Conservation (phyloP, 2,888 invertebrate genomes). For the Noctua janthina region DNA sequence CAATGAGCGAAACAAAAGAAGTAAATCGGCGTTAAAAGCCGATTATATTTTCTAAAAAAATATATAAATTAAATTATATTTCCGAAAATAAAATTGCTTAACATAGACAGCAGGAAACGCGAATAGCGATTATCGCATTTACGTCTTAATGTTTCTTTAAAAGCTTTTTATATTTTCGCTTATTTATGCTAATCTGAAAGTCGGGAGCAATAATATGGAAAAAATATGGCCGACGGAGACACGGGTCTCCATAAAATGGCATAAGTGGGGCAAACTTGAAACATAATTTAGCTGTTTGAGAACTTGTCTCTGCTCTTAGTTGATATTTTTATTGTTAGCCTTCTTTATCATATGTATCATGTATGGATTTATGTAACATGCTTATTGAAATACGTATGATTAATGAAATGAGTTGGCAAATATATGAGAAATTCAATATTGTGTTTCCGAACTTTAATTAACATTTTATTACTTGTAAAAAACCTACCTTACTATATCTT, state of each 20-base stretch:
- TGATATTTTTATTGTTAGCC: constrained; percentile 66
- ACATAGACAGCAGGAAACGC: constrained; percentile 70
- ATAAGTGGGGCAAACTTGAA: constrained; percentile 79
- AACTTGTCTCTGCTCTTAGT: constrained; percentile 70
- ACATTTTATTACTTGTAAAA: background rate
- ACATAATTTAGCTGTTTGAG: constrained; percentile 79
- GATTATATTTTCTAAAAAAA: constrained; percentile 43
- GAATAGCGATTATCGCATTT: constrained; percentile 74
- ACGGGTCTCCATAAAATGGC: constrained; percentile 78
- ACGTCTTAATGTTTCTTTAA: constrained; percentile 77
- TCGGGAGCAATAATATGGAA: constrained; percentile 78
- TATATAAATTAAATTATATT: constrained; percentile 61
- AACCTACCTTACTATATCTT: background rate
- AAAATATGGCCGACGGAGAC: constrained; percentile 77
- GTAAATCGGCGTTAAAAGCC: constrained; percentile 60
- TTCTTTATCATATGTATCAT: constrained; percentile 55
- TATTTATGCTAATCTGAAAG: constrained; percentile 81
- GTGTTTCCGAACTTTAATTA: constrained; percentile 2
- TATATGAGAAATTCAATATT: background rate
- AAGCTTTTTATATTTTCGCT: constrained; percentile 79
- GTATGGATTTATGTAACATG: constrained; percentile 11
- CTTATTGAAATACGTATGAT: constrained; percentile 22
- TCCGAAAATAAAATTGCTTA: constrained; percentile 66
- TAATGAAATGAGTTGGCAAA: background rate
- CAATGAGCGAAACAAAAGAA: constrained; percentile 66